phyloP scores from a whole-genome alignment of 2,888 invertebrate species.

The Iphiclides podalirius region DNA sequence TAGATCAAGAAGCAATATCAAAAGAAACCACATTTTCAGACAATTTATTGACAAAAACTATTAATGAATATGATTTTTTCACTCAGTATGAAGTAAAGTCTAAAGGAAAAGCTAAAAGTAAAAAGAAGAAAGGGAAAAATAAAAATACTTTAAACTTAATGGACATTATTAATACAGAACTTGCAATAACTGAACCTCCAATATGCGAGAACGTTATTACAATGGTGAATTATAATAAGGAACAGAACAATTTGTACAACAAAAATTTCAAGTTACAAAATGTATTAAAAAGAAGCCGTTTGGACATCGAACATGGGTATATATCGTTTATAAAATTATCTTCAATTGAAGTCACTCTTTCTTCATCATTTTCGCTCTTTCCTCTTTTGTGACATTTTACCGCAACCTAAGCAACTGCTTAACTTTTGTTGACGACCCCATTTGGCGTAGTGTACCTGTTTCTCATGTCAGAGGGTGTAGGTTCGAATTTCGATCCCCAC shows the following conservation, averaged over 20 bases:
- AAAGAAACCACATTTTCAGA: constrained; percentile 38
- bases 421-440: no score
- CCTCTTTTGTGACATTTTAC: no score
- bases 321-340: neutral
- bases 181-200: constrained; percentile 43
- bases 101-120: constrained; percentile 13
- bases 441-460: no score
- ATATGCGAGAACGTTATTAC: constrained; percentile 48
- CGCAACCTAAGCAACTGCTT: no score
- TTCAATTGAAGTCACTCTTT: no score
- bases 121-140: constrained; percentile 39
- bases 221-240: constrained; percentile 34
- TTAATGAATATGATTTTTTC: constrained; percentile 58
- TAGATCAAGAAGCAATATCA: constrained; percentile 40
- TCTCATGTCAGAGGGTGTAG: no score
- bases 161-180: constrained; percentile 57
- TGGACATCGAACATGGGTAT: constrained; percentile 52
- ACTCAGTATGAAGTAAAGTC: constrained; percentile 44
- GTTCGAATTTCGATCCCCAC: no score
- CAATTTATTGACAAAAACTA: constrained; percentile 33
- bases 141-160: constrained; percentile 44
- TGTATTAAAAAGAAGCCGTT: constrained; percentile 29
- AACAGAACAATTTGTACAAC: constrained; percentile 39
- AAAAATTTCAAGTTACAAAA: constrained; percentile 31
- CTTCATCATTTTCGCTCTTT: no score